A percentile compares a stretch with the other conserved stretches of the same genome.
Conservation (phyloP, 2,113 vertebrate species). For the Danionella cerebrum region DNA sequence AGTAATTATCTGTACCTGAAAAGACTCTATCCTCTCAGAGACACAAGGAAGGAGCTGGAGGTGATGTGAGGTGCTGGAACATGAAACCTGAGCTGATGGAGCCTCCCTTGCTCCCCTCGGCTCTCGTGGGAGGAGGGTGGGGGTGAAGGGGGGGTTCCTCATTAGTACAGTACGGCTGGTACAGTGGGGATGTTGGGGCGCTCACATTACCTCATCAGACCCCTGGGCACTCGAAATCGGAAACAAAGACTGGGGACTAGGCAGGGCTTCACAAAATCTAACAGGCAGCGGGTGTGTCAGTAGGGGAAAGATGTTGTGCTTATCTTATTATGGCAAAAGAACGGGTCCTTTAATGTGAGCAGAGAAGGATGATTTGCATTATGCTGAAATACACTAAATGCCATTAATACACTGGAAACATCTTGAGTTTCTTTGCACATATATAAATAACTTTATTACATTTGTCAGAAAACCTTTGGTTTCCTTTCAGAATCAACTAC, state of each 20-base stretch:
- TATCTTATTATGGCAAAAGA: neutral
- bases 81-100: slow-evolving; percentile 35
- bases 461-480: too few species aligned
- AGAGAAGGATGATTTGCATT: too few species aligned
- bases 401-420: too few species aligned
- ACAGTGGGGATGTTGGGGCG: slow-evolving; percentile 21
- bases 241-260: neutral
- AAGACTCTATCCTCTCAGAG: slow-evolving; percentile 14
- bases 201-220: slow-evolving; percentile 31
- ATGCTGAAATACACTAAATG: too few species aligned
- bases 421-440: too few species aligned
- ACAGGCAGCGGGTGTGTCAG: neutral
- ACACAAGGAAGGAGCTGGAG: slow-evolving; percentile 6
- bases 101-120: neutral
- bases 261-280: neutral
- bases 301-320: neutral
- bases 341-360: too few species aligned
- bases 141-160: slow-evolving; percentile 9
- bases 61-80: slow-evolving; percentile 16
- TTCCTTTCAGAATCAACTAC: too few species aligned
- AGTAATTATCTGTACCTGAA: slow-evolving; percentile 30
- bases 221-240: slow-evolving; percentile 20
- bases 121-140: slow-evolving; percentile 14
- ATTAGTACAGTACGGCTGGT: slow-evolving; percentile 27
- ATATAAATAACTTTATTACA: too few species aligned